phyloP scores from a whole-genome alignment of 2,113 vertebrate species.

The Caretta caretta region DNA sequence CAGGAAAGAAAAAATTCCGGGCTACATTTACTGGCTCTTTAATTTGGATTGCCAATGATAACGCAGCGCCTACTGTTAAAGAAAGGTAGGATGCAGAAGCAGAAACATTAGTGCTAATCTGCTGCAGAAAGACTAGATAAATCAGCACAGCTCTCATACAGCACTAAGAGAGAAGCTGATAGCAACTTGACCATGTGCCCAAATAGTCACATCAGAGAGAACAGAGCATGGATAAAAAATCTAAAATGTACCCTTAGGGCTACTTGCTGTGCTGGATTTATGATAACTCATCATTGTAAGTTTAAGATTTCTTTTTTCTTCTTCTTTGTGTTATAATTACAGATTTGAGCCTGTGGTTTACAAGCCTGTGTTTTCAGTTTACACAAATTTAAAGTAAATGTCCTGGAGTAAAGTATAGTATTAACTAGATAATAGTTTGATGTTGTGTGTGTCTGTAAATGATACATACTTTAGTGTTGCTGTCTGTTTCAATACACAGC shows the following conservation, averaged over 20 bases:
- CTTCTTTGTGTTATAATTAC: constrained; percentile 52
- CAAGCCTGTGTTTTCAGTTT: constrained; percentile 58
- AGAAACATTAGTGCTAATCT: constrained; percentile 85
- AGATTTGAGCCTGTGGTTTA: constrained; percentile 55
- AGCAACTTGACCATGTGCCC: constrained; percentile 86
- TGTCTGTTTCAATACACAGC: neutral
- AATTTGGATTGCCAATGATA: constrained; percentile 83
- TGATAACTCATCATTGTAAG: constrained; percentile 82
- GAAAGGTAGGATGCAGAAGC: constrained; percentile 83
- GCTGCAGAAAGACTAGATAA: constrained; percentile 84
- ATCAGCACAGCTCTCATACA: constrained; percentile 82
- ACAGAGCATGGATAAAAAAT: constrained; percentile 78
- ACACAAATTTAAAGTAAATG: constrained; percentile 41
- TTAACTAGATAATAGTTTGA: constrained; percentile 53
- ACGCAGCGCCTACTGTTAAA: constrained; percentile 67
- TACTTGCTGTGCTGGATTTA: constrained; percentile 74
- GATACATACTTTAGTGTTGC: constrained; percentile 30
- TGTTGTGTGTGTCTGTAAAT: constrained; percentile 65
- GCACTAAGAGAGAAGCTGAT: constrained; percentile 81
- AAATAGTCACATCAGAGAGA: constrained; percentile 81
- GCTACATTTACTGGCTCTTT: constrained; percentile 82
- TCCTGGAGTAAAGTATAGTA: constrained; percentile 40
- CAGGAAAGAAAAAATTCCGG: constrained; percentile 61
- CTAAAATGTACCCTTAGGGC: constrained; percentile 77
- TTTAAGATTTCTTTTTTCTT: constrained; percentile 69